phyloP scores from a whole-genome alignment of 2,797 vertebrate species.

The Typhlichthys subterraneus region DNA sequence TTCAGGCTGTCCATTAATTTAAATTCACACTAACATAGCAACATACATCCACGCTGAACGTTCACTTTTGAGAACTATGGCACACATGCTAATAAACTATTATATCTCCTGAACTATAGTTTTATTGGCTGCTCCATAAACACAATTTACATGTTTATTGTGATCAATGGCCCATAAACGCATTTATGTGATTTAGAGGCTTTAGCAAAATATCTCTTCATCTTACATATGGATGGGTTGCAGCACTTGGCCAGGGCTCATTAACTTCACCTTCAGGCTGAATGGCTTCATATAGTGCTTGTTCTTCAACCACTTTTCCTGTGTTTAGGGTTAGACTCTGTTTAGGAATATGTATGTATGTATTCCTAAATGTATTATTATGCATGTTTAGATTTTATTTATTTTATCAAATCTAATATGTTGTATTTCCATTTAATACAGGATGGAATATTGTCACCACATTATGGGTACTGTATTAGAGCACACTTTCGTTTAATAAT shows the following conservation, averaged over 20 bases:
- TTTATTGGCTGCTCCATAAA: constrained; percentile 74
- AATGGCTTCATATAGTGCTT: constrained; percentile 82
- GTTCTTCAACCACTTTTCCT: constrained; percentile 76
- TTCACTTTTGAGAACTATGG: neutral
- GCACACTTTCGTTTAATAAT: neutral
- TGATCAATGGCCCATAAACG: constrained; percentile 90
- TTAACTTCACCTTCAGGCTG: constrained; percentile 85
- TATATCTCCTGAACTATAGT: constrained; percentile 52
- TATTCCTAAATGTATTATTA: no score
- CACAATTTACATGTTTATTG: constrained; percentile 88
- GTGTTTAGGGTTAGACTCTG: constrained; percentile 22
- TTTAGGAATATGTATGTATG: no score
- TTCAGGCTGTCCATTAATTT: neutral
- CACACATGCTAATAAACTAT: constrained; percentile 52
- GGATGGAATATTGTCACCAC: no score
- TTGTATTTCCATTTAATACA: no score
- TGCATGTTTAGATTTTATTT: no score
- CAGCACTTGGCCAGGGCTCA: constrained; percentile 84
- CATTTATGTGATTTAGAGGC: constrained; percentile 88
- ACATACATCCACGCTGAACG: neutral
- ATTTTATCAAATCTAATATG: no score
- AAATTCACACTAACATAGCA: neutral
- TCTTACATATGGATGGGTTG: constrained; percentile 87
- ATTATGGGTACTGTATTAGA: neutral
- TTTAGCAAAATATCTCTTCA: constrained; percentile 80